phyloP scores from a whole-genome alignment of 2,113 vertebrate species.

The Hemiprocne comata region DNA sequence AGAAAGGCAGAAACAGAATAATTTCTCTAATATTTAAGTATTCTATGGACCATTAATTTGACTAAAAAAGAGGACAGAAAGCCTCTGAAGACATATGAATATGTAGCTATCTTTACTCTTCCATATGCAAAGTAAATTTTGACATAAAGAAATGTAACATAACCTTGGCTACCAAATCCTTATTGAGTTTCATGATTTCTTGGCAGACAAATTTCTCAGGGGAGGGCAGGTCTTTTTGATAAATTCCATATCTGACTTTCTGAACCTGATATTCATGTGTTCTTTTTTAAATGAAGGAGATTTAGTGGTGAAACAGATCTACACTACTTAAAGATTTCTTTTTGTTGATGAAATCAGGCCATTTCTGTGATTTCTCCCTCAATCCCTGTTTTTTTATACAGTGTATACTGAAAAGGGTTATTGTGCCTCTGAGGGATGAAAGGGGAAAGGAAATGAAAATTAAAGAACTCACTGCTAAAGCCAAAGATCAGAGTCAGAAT shows the following conservation, averaged over 20 bases:
- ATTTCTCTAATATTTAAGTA: not conserved
- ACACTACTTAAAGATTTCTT: not conserved
- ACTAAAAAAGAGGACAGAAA: not conserved
- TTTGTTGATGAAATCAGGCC: not conserved
- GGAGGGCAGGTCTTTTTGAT: not conserved
- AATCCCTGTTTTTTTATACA: not conserved
- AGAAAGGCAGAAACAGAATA: not conserved
- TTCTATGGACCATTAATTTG: not conserved
- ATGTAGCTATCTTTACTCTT: not conserved
- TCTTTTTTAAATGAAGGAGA: not conserved
- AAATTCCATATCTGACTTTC: not conserved
- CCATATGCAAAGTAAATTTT: not conserved
- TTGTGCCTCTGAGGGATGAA: not conserved
- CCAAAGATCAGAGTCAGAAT: not conserved
- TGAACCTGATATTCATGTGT: not conserved
- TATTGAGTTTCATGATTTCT: not conserved
- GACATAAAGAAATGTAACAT: not conserved
- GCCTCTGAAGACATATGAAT: not conserved
- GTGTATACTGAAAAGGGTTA: not conserved
- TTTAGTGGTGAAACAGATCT: not conserved
- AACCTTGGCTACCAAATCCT: not conserved
- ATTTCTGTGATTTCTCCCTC: not conserved
- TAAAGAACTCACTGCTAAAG: not conserved
- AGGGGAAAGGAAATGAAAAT: not conserved
- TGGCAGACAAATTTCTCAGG: not conserved